Conservation (phyloP, 2,797 vertebrate species). For the Pterois miles region DNA sequence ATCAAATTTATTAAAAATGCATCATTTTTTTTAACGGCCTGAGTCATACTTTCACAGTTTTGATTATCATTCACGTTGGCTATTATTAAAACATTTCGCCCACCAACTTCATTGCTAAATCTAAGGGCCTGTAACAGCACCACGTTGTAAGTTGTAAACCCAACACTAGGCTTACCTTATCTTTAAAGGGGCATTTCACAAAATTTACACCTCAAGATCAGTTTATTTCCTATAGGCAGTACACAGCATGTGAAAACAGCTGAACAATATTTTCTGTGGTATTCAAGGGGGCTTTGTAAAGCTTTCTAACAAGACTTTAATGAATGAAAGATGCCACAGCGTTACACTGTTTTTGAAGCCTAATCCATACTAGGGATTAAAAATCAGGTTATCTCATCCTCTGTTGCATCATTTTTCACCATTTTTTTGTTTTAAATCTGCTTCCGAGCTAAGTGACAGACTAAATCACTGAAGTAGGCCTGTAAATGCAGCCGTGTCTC, state of each 20-base stretch:
- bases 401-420: background rate
- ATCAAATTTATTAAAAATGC: constrained; percentile 10
- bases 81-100: constrained; percentile 20
- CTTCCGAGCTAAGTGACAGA: background rate
- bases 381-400: background rate
- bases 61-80: background rate
- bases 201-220: background rate
- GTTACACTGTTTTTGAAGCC: background rate
- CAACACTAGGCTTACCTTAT: background rate
- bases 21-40: background rate
- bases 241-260: background rate
- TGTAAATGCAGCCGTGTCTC: background rate
- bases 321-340: background rate
- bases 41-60: background rate
- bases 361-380: background rate
- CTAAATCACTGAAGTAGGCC: background rate
- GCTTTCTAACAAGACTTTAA: background rate
- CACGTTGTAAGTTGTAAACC: background rate
- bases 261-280: background rate
- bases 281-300: background rate
- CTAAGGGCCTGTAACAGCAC: background rate
- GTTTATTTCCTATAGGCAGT: background rate
- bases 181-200: constrained; percentile 3
- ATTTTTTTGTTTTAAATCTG: background rate
- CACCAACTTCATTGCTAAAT: background rate